These are phyloP conservation scores for Sciurus vulgaris DNA, from an alignment of 2,797 vertebrate species.

Conservation along the genomic window DNA sequence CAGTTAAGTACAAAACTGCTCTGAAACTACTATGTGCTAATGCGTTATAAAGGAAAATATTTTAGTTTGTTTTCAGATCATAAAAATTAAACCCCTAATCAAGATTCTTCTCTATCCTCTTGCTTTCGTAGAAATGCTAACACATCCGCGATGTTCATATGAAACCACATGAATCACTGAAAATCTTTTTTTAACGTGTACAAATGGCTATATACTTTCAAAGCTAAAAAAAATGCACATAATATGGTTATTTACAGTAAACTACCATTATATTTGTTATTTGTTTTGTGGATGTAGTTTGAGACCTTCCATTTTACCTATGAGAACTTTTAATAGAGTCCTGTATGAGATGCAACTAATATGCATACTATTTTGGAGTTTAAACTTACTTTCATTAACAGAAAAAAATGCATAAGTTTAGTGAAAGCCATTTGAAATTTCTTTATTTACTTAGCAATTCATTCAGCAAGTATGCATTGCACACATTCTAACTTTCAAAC, in stretches of 20 bases:
- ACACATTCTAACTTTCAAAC: background rate
- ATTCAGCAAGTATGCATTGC: background rate
- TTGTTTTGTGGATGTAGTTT: background rate
- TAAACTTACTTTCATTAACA: background rate
- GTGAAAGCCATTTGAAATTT: background rate
- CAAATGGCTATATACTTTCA: background rate
- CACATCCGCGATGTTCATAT: background rate
- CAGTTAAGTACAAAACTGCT: background rate
- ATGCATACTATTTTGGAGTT: background rate
- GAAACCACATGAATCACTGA: background rate
- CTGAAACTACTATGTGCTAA: background rate
- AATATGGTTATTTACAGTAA: background rate
- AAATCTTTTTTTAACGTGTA: background rate
- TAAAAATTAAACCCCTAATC: background rate
- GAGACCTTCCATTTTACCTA: background rate
- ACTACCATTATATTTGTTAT: background rate
- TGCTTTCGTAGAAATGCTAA: background rate
- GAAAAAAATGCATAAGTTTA: slow-evolving; percentile 12
- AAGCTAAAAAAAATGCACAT: background rate
- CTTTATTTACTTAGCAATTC: background rate
- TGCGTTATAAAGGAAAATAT: background rate
- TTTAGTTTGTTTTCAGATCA: background rate
- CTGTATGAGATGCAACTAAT: background rate
- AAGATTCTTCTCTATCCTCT: background rate
- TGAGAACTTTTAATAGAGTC: background rate